Percentiles rank a stretch among this genome's conserved stretches.
Evolutionary conservation across 2,797 vertebrate genomes (phyloP).

Genomic region (Leucoraja ocellata): DNA sequence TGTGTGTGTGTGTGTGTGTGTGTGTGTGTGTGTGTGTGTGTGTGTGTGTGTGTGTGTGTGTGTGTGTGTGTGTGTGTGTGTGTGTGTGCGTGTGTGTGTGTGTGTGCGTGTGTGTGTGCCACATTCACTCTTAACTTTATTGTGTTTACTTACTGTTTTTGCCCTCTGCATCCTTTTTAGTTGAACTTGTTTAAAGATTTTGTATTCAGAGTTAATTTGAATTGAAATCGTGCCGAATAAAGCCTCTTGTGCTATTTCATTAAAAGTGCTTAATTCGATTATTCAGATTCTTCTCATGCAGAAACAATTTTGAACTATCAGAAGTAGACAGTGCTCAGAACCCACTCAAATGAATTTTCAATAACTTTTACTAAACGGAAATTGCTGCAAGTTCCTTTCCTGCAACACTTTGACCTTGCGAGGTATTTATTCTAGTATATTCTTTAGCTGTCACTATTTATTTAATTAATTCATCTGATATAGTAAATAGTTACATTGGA

Average conservation of each 20-base stretch:
- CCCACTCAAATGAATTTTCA: not conserved
- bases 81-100: no score
- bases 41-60: no score
- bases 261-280: not conserved
- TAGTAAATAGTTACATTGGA: not conserved
- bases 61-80: no score
- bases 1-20: no score
- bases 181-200: conserved; percentile 5
- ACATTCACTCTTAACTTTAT: not conserved
- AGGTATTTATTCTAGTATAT: not conserved
- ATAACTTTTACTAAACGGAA: not conserved
- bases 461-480: not conserved
- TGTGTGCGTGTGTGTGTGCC: not conserved
- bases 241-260: not conserved
- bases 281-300: not conserved
- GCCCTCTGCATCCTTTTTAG: not conserved
- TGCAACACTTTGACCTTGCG: not conserved
- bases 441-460: not conserved
- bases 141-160: not conserved
- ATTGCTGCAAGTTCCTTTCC: not conserved
- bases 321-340: not conserved
- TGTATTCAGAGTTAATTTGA: not conserved
- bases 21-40: no score
- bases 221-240: not conserved
- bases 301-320: not conserved